A percentile compares a stretch with the other conserved stretches of the same genome.
phyloP scores from a whole-genome alignment of 1,140 invertebrate species.

The Caerostris extrusa region DNA sequence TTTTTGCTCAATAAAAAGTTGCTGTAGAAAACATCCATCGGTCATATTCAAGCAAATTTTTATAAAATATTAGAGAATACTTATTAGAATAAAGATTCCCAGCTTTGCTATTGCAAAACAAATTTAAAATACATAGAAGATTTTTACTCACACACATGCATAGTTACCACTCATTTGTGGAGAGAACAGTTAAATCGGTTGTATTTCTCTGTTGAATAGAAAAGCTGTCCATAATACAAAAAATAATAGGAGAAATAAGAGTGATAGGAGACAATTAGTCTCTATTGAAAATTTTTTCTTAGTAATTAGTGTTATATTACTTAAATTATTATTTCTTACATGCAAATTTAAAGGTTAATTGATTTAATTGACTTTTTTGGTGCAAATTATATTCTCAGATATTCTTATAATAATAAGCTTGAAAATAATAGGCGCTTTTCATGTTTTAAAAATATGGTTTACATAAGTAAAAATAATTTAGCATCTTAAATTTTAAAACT shows the following conservation, averaged over 20 bases:
- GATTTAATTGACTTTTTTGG: too few species aligned
- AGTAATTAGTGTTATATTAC: too few species aligned
- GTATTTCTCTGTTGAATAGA: neutral
- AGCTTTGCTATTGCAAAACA: neutral
- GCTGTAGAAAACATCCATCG: conserved; percentile 29
- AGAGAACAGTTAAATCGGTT: neutral
- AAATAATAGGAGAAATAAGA: neutral
- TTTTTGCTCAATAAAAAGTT: conserved; percentile 70
- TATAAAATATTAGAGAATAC: conserved; percentile 45
- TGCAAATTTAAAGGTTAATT: too few species aligned
- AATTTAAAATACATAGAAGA: conserved; percentile 1
- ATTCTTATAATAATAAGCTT: too few species aligned
- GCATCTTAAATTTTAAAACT: too few species aligned
- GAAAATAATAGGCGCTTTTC: too few species aligned
- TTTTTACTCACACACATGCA: neutral
- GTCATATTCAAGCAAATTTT: conserved; percentile 50
- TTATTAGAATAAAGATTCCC: neutral
- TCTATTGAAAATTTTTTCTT: too few species aligned
- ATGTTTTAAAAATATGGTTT: too few species aligned
- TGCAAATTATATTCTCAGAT: too few species aligned
- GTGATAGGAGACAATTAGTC: neutral
- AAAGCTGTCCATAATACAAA: neutral
- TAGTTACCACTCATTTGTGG: neutral
- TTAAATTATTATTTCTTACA: too few species aligned
- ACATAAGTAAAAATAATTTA: too few species aligned